These are phyloP conservation scores for Polietes domitor DNA, from an alignment of 2,888 invertebrate genomes.

Conservation along the genomic window DNA sequence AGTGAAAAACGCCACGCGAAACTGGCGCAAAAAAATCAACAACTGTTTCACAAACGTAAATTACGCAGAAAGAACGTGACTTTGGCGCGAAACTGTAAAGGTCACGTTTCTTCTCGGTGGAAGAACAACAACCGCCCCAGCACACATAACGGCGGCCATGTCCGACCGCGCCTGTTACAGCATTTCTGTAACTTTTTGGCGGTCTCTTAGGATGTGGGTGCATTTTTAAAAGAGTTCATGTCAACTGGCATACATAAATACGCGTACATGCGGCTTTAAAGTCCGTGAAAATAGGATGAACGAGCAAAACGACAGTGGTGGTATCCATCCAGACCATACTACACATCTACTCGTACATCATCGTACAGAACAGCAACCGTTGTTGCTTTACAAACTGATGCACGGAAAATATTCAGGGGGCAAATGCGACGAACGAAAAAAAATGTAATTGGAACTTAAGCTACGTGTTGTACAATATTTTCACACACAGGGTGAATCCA, in stretches of 20 bases:
- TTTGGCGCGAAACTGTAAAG: constrained; percentile 69
- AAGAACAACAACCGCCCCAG: constrained; percentile 28
- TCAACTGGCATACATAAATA: constrained; percentile 13
- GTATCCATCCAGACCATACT: neutral
- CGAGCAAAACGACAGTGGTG: neutral
- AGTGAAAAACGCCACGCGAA: constrained; percentile 19
- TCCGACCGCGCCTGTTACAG: constrained; percentile 22
- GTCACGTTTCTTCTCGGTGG: constrained; percentile 59
- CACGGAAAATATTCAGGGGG: constrained; percentile 42
- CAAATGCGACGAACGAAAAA: constrained; percentile 40
- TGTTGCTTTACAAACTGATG: constrained; percentile 1
- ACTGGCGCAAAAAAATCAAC: constrained; percentile 54
- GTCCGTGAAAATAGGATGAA: neutral
- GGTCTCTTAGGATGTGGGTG: constrained; percentile 37
- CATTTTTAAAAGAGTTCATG: constrained; percentile 24
- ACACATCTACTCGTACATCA: neutral
- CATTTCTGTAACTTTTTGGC: constrained; percentile 15
- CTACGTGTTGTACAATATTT: constrained; percentile 54
- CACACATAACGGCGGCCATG: neutral
- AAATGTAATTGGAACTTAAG: constrained; percentile 60
- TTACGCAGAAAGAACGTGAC: constrained; percentile 80
- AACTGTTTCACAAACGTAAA: constrained; percentile 74
- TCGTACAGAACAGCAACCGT: neutral
- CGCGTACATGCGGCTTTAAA: constrained; percentile 7
- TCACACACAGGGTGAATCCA: constrained; percentile 9